Percentiles rank a stretch among this genome's conserved stretches.
These are phyloP conservation scores for Phalangium opilio DNA, from an alignment of 2,888 invertebrate genomes.

Conservation along the genomic window DNA sequence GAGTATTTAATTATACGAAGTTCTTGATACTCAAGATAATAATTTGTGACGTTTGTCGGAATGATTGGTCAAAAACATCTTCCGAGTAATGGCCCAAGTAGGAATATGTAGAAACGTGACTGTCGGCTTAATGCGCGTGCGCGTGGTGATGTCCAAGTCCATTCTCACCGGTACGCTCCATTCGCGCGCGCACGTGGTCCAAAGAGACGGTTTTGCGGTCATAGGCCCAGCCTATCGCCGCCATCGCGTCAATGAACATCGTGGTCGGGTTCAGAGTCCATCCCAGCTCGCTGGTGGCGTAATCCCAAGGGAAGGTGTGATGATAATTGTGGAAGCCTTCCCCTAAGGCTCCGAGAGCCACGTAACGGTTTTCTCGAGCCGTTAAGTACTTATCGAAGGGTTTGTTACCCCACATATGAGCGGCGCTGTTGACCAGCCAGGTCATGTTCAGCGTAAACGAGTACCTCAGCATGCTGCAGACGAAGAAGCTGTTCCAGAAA, in stretches of 20 bases:
- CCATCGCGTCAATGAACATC: conserved; percentile 32
- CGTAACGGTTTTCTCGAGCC: conserved; percentile 30
- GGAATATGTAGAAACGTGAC: no score
- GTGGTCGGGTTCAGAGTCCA: conserved; percentile 31
- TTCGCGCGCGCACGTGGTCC: conserved; percentile 25
- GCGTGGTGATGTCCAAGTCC: background rate
- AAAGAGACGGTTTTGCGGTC: conserved; percentile 28
- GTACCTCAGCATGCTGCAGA: conserved; percentile 63
- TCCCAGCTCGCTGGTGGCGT: conserved; percentile 32
- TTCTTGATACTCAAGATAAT: no score
- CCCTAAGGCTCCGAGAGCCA: conserved; percentile 28
- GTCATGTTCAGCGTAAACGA: conserved; percentile 74
- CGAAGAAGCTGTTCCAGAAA: conserved; percentile 59
- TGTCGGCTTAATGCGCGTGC: no score
- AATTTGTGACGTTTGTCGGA: no score
- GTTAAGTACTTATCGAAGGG: conserved; percentile 66
- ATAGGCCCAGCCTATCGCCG: conserved; percentile 29
- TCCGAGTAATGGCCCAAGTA: no score
- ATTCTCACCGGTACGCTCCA: conserved; percentile 38
- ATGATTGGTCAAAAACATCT: no score
- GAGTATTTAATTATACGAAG: no score
- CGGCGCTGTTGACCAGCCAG: conserved; percentile 86
- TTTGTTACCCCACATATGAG: conserved; percentile 81
- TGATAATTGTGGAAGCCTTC: conserved; percentile 30
- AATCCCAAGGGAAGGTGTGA: conserved; percentile 34